Evolutionary conservation across 2,113 vertebrate genomes (phyloP).

Genomic region (Donacobius atricapilla): DNA sequence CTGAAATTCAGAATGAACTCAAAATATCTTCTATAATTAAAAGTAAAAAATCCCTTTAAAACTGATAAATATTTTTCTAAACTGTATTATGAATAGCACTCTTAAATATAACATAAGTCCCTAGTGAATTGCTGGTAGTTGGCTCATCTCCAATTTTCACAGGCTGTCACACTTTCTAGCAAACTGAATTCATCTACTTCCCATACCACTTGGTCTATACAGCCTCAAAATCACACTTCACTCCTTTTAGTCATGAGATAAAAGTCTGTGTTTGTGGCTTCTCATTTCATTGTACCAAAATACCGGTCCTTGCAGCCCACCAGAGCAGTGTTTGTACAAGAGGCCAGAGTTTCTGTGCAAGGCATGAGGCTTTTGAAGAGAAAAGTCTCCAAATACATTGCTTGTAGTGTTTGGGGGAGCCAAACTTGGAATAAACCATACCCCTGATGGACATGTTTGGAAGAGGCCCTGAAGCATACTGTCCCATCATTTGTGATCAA

Average conservation of each 20-base stretch:
- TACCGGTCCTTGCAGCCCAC: neutral
- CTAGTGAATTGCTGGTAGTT: neutral
- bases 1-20: neutral
- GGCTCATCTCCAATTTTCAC: neutral
- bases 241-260: neutral
- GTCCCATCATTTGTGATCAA: neutral
- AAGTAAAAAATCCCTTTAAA: neutral
- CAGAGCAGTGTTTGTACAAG: neutral
- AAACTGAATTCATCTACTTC: neutral
- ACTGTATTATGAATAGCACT: neutral
- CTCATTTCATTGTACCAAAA: neutral
- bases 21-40: neutral
- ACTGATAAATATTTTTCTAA: neutral
- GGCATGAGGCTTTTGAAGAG: fast-evolving
- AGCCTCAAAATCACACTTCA: neutral
- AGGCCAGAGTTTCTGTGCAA: neutral
- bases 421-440: neutral
- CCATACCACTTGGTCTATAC: neutral
- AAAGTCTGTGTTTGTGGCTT: neutral
- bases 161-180: neutral
- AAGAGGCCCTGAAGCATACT: neutral
- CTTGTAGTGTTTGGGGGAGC: neutral
- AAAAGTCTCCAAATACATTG: neutral
- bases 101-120: neutral
- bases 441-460: neutral